Base-by-base conservation (phyloP, 2,797 vertebrate species). In the Gymnoscopelus microlampas region DNA sequence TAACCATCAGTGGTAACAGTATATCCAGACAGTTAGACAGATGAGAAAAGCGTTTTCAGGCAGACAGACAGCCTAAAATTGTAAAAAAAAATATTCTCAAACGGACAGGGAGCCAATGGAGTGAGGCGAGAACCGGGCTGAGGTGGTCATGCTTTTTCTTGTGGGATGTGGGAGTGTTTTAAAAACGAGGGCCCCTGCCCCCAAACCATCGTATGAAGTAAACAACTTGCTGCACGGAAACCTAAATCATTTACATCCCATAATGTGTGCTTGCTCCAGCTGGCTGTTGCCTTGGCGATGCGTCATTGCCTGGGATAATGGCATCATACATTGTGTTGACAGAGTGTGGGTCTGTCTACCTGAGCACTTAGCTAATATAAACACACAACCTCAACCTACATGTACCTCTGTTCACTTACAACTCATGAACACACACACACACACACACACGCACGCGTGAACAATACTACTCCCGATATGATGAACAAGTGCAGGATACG, bases 231-330 rank as follows among this genome's bases (percentile, higher is more conserved):
- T 29, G 26, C 26, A 65, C 56, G 23, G 63, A 68, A 70, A 57
- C 82, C 57, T 50, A 66, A 70, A 81, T 91, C 78, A 85, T 91
- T 88, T 83, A 81, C 80, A 81, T 85, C 60, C 26, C 71, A 70
- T 85, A 85, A 90, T 74, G 71, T 53, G 63, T 47, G 60, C 74
- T 73, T 29, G 26, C 60, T 68, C 69, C 71, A 66, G 56, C 78
- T 71, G 71, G 71, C 74, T 71, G 84, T 86, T 87, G 73, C 85
- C 82, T 79, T 44, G 51, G 84, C 73, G 73, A 91, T 85, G 91
- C 92, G 47, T 89, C 92, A 85, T 92, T 92, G 89, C 88, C 80
- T 59, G 48, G 84, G 88, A 91, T 93, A 94, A 94, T 93, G 91
- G 82, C 76, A 83, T 91, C 89, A 87, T 92, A 90, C 83, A 89